Evolutionary conservation across 1,140 invertebrate genomes (phyloP).

Genomic region (Colletes latitarsis): DNA sequence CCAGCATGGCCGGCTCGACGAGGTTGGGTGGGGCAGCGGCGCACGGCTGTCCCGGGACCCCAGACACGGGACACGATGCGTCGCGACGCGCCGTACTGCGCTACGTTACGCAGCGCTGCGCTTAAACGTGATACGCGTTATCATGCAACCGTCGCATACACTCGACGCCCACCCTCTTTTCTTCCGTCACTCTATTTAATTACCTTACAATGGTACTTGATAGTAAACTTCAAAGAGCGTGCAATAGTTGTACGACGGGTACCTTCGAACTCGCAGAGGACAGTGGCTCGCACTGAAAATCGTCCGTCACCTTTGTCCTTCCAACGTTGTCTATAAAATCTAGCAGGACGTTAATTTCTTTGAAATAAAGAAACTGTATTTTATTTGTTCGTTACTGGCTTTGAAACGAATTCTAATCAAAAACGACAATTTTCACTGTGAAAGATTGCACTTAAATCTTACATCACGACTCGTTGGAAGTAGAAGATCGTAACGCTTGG

Average conservation of each 20-base stretch:
- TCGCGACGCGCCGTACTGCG: neutral
- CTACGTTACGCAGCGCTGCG: neutral
- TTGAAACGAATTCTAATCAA: no score
- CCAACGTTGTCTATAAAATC: neutral
- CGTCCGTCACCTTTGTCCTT: neutral
- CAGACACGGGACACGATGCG: constrained; percentile 32
- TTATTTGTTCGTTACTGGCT: no score
- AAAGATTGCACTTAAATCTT: no score
- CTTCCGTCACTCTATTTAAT: neutral
- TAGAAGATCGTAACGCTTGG: no score
- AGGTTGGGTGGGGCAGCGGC: constrained; percentile 71
- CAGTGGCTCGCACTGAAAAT: no score
- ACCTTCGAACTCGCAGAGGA: neutral
- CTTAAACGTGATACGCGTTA: neutral
- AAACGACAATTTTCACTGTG: no score
- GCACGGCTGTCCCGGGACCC: constrained; percentile 65
- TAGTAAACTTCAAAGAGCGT: neutral
- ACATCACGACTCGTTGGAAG: no score
- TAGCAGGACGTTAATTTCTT: neutral
- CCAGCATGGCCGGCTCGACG: constrained; percentile 64
- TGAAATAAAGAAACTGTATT: no score
- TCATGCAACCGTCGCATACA: neutral
- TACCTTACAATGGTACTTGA: neutral
- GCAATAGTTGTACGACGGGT: neutral
- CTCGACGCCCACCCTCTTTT: constrained; percentile 3